Evolutionary conservation across 2,888 invertebrate species (phyloP), one percentile per base, ranked within the genome.

Genomic region (Nebria brevicollis): DNA sequence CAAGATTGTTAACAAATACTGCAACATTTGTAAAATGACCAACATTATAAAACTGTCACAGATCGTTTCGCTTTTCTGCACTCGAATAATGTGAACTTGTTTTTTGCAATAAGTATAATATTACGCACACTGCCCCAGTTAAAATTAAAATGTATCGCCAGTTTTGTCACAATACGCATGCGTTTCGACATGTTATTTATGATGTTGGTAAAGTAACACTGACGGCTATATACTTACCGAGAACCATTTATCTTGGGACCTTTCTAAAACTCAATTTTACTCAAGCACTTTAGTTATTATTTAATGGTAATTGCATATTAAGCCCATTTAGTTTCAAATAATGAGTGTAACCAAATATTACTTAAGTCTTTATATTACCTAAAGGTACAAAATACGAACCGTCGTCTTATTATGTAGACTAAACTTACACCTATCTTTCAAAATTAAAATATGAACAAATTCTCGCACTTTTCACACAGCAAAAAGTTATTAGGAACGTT

Each of bases 161-260:
- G 78, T 78, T 78, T 66, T 78, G 78, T 78, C 78, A 78, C 78
- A 78, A 78, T 78, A 72, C 73, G 78, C 41, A 66, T 66, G 70
- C 41, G 72, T 78, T 78, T 78, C 78, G 42, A 78, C 78, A 78
- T 72, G 78, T 78, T 78, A 66, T 41, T 78, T 78, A 66, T 15
- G 43, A 73, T 34, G 73, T 73, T 78, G 78, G 78, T 72, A 54
- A 54, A 54, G 54, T 54, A 78, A 78, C 66, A 78, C 41, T 73
- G 66, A 34, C 70, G 34, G 25, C 11, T 70, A 70, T 34, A 70
- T 70, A 70, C 25, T 11, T 20, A n/a, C 20, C 7, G 25, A 25
- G 7, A 70, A 5, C 70, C 25, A 54, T 54, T 54, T 54, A 54
- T 54, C 54, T 54, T 54, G 54, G 54, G 54, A 34, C 70, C 70